Percentiles rank a stretch among this genome's conserved stretches.
phyloP scores from a whole-genome alignment of 2,797 vertebrate species.

The Ataeniobius toweri region DNA sequence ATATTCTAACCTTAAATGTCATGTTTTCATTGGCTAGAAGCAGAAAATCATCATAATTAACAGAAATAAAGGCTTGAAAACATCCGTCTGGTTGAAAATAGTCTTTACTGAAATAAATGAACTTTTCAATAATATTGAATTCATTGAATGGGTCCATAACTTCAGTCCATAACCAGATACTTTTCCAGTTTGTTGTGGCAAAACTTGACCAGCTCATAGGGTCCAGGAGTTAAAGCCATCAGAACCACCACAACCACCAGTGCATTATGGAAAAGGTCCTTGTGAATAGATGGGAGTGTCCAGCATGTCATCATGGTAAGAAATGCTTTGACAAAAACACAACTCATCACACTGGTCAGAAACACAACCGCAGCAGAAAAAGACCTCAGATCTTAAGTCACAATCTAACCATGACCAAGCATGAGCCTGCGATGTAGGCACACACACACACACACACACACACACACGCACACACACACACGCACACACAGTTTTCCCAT shows the following conservation, averaged over 20 bases:
- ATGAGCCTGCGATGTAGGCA: conserved; percentile 23
- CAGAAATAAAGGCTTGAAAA: too few species aligned
- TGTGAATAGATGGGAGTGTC: neutral
- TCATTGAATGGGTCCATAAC: too few species aligned
- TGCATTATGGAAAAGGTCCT: neutral
- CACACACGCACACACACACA: conserved; percentile 4
- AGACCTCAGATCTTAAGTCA: conserved; percentile 39
- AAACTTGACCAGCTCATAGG: neutral
- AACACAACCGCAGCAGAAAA: conserved; percentile 21
- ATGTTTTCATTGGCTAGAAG: too few species aligned
- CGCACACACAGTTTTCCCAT: conserved; percentile 34
- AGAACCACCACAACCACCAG: neutral
- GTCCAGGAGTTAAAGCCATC: neutral
- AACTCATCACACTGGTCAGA: neutral
- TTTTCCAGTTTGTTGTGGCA: neutral
- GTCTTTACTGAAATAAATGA: too few species aligned
- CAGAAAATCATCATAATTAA: too few species aligned
- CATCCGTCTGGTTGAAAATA: too few species aligned
- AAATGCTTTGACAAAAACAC: neutral
- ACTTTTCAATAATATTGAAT: too few species aligned
- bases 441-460: too few species aligned
- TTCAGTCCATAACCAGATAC: neutral
- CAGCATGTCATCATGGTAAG: conserved; percentile 20
- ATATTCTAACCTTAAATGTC: too few species aligned
- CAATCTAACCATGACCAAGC: conserved; percentile 28